These are phyloP conservation scores for Diabrotica balteata DNA, from an alignment of 2,888 invertebrate genomes.

Conservation along the genomic window DNA sequence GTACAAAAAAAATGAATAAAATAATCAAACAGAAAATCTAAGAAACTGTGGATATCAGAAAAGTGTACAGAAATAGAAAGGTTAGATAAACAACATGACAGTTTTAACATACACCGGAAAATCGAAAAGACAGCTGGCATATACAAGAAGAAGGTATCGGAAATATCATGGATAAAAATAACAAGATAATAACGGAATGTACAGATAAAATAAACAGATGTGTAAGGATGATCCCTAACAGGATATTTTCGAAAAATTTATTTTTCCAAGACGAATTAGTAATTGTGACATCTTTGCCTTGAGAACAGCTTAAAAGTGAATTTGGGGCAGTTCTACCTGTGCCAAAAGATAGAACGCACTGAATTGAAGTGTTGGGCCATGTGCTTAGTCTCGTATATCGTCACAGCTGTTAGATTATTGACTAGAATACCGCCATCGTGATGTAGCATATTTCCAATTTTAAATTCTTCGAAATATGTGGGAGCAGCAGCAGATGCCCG, in stretches of 20 bases:
- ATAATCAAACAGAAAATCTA: too few relatives aligned
- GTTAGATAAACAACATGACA: too few relatives aligned
- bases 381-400: slow-evolving; percentile 84
- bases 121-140: too few relatives aligned
- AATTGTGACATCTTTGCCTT: slow-evolving; percentile 46
- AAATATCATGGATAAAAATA: too few relatives aligned
- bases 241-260: slow-evolving; percentile 80
- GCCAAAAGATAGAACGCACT: slow-evolving; percentile 84
- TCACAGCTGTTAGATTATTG: slow-evolving; percentile 90
- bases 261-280: slow-evolving; percentile 72
- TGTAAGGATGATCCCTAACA: too few relatives aligned
- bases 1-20: too few relatives aligned
- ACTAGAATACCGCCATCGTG: slow-evolving; percentile 86
- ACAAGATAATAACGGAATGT: too few relatives aligned
- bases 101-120: too few relatives aligned
- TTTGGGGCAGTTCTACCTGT: slow-evolving; percentile 70
- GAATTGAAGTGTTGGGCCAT: slow-evolving; percentile 78
- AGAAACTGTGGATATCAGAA: too few relatives aligned
- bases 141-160: too few relatives aligned
- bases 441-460: slow-evolving; percentile 72
- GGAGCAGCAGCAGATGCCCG: slow-evolving; percentile 92
- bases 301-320: slow-evolving; percentile 49
- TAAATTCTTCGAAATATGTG: slow-evolving; percentile 86
- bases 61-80: too few relatives aligned
- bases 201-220: too few relatives aligned